These are phyloP conservation scores for Tribolium freemani DNA, from an alignment of 2,888 invertebrate genomes.

Conservation along the genomic window DNA sequence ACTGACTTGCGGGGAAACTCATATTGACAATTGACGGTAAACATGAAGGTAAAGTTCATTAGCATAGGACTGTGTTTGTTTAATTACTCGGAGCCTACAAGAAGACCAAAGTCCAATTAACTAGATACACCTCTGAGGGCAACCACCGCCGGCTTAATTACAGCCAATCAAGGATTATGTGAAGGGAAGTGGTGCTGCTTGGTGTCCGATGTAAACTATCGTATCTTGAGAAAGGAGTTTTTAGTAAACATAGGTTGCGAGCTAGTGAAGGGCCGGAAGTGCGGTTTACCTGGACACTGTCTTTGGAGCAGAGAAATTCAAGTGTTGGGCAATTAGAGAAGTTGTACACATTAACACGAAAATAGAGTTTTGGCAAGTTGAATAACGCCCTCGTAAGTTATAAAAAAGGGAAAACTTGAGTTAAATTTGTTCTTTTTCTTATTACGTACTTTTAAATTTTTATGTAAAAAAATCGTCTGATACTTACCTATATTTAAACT, in stretches of 20 bases:
- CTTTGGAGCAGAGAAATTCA: background rate
- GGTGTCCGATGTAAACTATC: slow-evolving; percentile 40
- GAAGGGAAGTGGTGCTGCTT: slow-evolving; percentile 36
- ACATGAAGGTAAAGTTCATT: slow-evolving; percentile 52
- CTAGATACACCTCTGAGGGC: slow-evolving; percentile 57
- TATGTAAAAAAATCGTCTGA: too few species aligned
- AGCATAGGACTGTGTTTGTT: slow-evolving; percentile 55
- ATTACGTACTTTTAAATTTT: too few species aligned
- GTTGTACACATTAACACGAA: too few species aligned
- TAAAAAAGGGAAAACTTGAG: too few species aligned
- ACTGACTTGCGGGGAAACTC: slow-evolving; percentile 36
- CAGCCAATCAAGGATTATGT: slow-evolving; percentile 53
- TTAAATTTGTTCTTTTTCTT: too few species aligned
- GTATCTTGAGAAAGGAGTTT: slow-evolving; percentile 1
- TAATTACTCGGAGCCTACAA: slow-evolving; percentile 54
- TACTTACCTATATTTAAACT: too few species aligned
- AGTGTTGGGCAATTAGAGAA: too few species aligned
- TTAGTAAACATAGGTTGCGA: background rate
- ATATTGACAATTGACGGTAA: slow-evolving; percentile 46
- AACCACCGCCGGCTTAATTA: slow-evolving; percentile 51
- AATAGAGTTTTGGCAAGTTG: too few species aligned
- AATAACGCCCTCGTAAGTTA: too few species aligned
- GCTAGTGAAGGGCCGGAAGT: background rate
- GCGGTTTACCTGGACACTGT: background rate
- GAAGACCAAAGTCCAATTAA: slow-evolving; percentile 54